Evolutionary conservation across 2,113 vertebrate genomes (phyloP).

Genomic region (Aphyosemion australe): DNA sequence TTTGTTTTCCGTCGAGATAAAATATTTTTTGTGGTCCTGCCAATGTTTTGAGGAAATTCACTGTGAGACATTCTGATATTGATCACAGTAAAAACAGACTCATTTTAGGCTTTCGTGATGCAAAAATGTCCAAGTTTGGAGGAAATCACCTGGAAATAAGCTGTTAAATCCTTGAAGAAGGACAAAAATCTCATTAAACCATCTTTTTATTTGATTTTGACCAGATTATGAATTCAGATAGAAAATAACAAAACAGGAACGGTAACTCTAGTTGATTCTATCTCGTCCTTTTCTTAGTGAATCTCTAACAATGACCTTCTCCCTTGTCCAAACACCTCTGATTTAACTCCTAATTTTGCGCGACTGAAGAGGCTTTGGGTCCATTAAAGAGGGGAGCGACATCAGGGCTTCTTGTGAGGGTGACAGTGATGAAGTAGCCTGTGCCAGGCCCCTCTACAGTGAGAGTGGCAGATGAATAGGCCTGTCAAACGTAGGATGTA

Average conservation of each 20-base stretch:
- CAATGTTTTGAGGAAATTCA: not conserved
- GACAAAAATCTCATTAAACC: not conserved
- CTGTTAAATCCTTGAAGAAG: not conserved
- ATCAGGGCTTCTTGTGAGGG: conserved; percentile 33
- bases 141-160: too few relatives aligned
- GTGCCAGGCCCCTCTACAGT: conserved; percentile 8
- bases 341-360: conserved; percentile 17
- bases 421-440: conserved; percentile 32
- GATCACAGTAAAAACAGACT: not conserved
- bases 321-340: conserved; percentile 13
- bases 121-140: too few relatives aligned
- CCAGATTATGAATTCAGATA: too few relatives aligned
- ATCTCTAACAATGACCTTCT: not conserved
- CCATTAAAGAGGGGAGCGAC: conserved; percentile 1
- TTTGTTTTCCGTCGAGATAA: not conserved
- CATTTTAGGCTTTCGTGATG: too few relatives aligned
- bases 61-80: not conserved
- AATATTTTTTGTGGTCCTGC: not conserved
- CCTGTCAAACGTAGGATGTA: conserved; percentile 50
- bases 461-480: conserved; percentile 44
- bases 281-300: conserved; percentile 1
- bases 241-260: not conserved
- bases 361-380: conserved; percentile 8
- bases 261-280: not conserved
- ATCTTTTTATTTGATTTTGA: not conserved